Conservation (phyloP, 2,888 invertebrate genomes). For the Lycophotia porphyrea region DNA sequence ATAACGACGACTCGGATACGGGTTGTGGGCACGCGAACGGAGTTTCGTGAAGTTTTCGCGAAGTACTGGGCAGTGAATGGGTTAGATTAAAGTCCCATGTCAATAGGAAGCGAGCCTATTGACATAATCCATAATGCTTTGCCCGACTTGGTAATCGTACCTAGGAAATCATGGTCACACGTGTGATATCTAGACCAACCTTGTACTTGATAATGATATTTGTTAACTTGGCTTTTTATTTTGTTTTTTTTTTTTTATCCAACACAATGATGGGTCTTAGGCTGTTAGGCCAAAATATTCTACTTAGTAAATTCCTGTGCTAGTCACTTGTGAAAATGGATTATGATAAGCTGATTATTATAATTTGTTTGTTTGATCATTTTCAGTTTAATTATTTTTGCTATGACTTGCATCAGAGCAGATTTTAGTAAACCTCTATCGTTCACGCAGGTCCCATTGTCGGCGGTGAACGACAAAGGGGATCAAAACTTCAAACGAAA, state of each 20-base stretch:
- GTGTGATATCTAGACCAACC: neutral
- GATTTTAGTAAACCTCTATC: neutral
- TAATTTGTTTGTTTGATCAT: neutral
- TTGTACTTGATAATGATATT: neutral
- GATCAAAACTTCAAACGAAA: slow-evolving; percentile 97
- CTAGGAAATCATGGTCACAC: neutral
- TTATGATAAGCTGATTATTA: neutral
- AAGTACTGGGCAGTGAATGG: no score
- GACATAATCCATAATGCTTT: neutral
- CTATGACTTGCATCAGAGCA: neutral
- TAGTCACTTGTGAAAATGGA: neutral
- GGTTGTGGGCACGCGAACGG: no score
- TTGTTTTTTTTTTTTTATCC: neutral
- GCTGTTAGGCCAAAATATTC: neutral
- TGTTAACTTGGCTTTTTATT: neutral
- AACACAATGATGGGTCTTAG: neutral
- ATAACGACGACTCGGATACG: no score
- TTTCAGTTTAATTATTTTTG: neutral
- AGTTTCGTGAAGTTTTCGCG: no score
- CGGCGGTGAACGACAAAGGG: slow-evolving; percentile 93
- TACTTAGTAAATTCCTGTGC: neutral
- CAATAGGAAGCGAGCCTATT: neutral
- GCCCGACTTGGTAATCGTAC: neutral
- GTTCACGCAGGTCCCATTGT: slow-evolving; percentile 62
- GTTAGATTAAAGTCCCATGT: neutral